A percentile compares a stretch with the other conserved stretches of the same genome.
Evolutionary conservation across 2,888 invertebrate genomes (phyloP).

Genomic region (Melipona beecheii): DNA sequence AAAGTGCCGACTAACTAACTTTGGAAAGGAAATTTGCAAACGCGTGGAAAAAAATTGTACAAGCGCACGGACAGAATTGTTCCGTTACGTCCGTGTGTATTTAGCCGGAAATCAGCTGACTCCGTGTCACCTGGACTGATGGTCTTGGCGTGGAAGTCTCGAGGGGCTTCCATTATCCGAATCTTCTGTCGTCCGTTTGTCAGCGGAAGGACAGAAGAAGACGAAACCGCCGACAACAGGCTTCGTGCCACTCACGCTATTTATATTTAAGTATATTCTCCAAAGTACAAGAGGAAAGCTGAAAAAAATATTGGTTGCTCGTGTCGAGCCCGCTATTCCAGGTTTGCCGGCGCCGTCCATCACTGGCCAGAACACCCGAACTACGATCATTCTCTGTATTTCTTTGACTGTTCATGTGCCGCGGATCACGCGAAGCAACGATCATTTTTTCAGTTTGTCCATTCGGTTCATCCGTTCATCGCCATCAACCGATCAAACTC

Average conservation of each 20-base stretch:
- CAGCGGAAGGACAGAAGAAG: conserved; percentile 41
- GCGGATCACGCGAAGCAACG: conserved; percentile 79
- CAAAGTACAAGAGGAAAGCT: conserved; percentile 66
- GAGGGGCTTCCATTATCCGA: conserved; percentile 53
- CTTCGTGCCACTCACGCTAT: conserved; percentile 72
- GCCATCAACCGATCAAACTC: neutral
- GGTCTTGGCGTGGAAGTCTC: conserved; percentile 78
- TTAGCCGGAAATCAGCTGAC: conserved; percentile 81
- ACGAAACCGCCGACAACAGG: conserved; percentile 61
- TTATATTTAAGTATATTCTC: conserved; percentile 72
- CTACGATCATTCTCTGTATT: conserved; percentile 72
- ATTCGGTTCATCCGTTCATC: conserved; percentile 13
- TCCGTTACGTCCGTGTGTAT: conserved; percentile 41
- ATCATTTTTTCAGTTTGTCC: conserved; percentile 82
- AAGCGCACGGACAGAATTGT: conserved; percentile 20
- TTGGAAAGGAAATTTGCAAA: neutral
- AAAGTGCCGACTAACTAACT: neutral
- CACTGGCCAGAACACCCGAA: conserved; percentile 78
- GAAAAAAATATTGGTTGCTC: conserved; percentile 82
- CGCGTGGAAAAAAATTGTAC: neutral
- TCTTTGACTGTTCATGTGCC: conserved; percentile 68
- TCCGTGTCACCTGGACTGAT: conserved; percentile 84
- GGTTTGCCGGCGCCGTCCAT: conserved; percentile 77
- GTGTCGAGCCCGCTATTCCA: conserved; percentile 80
- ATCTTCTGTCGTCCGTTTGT: conserved; percentile 58